Conservation (phyloP, 2,113 vertebrate species). For the Pyrgilauda ruficollis region DNA sequence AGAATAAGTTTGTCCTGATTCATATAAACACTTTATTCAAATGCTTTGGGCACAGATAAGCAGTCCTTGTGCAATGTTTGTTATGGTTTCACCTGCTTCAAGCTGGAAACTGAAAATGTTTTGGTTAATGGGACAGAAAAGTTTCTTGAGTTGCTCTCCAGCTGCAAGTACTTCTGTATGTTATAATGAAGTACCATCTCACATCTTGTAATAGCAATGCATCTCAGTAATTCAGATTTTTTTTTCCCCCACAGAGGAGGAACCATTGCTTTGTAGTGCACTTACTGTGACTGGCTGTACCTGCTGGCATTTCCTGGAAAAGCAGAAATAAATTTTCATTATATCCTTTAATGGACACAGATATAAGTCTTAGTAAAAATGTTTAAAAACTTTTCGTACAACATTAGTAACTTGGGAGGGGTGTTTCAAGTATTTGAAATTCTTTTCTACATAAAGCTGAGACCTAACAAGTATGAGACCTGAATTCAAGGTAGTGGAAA, state of each 20-base stretch:
- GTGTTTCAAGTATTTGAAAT: background rate
- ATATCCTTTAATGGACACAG: background rate
- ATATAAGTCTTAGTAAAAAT: background rate
- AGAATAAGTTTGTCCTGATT: background rate
- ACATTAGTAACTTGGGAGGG: background rate
- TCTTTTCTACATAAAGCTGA: background rate
- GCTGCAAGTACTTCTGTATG: background rate
- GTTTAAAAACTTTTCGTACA: background rate
- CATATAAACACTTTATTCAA: constrained; percentile 36
- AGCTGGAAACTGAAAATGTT: constrained; percentile 17
- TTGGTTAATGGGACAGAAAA: constrained; percentile 1
- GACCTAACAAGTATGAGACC: background rate
- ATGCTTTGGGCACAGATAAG: constrained; percentile 22
- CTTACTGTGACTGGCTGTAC: background rate
- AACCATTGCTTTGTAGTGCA: background rate
- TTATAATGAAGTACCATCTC: background rate
- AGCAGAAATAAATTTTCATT: background rate
- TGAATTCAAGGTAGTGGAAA: background rate
- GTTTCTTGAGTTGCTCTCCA: background rate
- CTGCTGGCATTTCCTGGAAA: background rate
- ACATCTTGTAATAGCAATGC: background rate
- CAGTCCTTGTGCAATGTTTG: constrained; percentile 51
- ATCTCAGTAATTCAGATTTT: background rate
- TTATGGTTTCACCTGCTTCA: constrained; percentile 37
- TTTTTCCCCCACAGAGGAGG: background rate